Percentiles rank a stretch among this genome's conserved stretches.
These are phyloP conservation scores for Cantharis nigra DNA, from an alignment of 2,888 invertebrate species.

Conservation along the genomic window DNA sequence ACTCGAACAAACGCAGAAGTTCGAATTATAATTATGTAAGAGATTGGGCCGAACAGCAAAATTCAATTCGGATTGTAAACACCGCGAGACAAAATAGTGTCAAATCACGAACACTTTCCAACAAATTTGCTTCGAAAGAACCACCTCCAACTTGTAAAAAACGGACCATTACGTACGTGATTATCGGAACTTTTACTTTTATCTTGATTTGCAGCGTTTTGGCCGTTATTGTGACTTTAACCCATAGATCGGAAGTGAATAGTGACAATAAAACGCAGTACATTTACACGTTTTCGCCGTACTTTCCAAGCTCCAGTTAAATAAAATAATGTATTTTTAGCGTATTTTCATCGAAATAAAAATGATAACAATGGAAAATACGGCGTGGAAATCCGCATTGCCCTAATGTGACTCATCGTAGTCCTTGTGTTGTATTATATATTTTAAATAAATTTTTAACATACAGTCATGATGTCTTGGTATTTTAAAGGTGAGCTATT, in stretches of 20 bases:
- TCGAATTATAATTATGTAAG: conserved; percentile 4
- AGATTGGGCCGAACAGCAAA: conserved; percentile 42
- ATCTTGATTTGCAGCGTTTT: conserved; percentile 74
- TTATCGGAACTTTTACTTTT: conserved; percentile 74
- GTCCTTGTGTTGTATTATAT: neutral
- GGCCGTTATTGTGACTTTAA: conserved; percentile 78
- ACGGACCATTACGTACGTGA: conserved; percentile 71
- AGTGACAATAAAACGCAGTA: conserved; percentile 40
- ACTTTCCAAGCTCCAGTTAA: conserved; percentile 1
- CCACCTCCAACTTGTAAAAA: conserved; percentile 68
- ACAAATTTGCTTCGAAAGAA: conserved; percentile 29
- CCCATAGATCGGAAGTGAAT: conserved; percentile 46
- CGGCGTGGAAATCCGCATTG: neutral
- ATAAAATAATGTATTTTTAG: neutral
- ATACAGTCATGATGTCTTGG: neutral
- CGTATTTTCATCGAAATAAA: neutral
- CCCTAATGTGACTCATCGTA: neutral
- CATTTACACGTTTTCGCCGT: conserved; percentile 48
- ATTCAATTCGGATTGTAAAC: conserved; percentile 10
- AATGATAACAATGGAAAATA: neutral
- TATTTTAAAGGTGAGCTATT: neutral
- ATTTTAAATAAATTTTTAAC: neutral
- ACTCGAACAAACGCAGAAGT: neutral
- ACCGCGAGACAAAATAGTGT: conserved; percentile 17
- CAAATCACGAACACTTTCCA: conserved; percentile 5